Percentiles rank a stretch among this genome's conserved stretches.
phyloP scores from a whole-genome alignment of 2,113 vertebrate species.

The Riparia riparia region DNA sequence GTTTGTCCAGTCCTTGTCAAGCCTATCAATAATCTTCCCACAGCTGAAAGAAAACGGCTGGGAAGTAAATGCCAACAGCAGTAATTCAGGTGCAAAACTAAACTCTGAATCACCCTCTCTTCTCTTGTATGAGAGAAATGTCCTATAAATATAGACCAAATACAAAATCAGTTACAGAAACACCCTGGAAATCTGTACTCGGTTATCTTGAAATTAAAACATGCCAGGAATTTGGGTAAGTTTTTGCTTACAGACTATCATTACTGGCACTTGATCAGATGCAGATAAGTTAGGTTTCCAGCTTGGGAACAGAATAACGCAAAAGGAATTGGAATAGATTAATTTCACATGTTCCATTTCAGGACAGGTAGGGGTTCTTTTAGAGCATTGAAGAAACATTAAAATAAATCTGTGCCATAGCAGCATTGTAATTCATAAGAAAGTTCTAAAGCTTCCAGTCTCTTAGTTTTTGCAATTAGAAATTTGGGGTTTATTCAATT shows the following conservation, averaged over 20 bases:
- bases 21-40: neutral
- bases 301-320: conserved; percentile 54
- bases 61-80: neutral
- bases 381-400: neutral
- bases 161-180: conserved; percentile 12
- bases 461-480: neutral
- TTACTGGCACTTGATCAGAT: conserved; percentile 74
- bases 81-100: neutral
- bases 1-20: neutral
- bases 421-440: neutral
- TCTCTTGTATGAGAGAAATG: neutral
- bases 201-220: conserved; percentile 70
- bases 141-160: conserved; percentile 27
- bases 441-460: neutral
- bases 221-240: conserved; percentile 54
- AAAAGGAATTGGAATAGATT: conserved; percentile 73
- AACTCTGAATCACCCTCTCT: conserved; percentile 8
- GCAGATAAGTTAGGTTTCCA: conserved; percentile 68
- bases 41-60: neutral
- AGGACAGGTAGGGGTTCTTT: conserved; percentile 37
- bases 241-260: conserved; percentile 41
- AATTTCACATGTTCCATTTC: conserved; percentile 74
- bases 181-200: conserved; percentile 59
- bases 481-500: neutral
- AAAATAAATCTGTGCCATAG: neutral